These are phyloP conservation scores for Drosophila merina DNA, from an alignment of 2,888 invertebrate genomes.

Conservation along the genomic window DNA sequence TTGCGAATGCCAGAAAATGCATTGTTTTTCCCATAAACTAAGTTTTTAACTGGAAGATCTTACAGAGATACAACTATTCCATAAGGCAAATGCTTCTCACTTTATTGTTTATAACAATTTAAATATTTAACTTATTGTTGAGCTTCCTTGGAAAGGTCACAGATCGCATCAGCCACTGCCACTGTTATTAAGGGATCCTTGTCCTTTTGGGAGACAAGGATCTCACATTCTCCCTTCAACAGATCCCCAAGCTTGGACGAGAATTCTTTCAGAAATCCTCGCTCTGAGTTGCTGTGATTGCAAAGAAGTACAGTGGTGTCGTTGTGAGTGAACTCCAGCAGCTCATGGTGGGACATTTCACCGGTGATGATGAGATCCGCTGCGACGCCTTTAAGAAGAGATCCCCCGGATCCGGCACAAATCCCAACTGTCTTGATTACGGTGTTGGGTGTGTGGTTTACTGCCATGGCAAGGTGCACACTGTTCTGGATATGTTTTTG, in stretches of 20 bases:
- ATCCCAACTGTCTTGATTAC: constrained; percentile 88
- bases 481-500: constrained; percentile 88
- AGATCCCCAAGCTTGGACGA: constrained; percentile 80
- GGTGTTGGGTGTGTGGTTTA: constrained; percentile 82
- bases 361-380: constrained; percentile 94
- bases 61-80: no score
- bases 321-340: constrained; percentile 92
- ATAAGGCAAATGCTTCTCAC: no score
- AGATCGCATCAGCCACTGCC: constrained; percentile 3
- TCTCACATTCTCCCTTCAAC: constrained; percentile 84
- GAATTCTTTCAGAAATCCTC: constrained; percentile 91
- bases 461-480: constrained; percentile 89
- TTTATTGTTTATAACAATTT: background rate
- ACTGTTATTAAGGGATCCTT: constrained; percentile 89
- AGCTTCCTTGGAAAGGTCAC: constrained; percentile 16
- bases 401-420: constrained; percentile 95
- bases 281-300: constrained; percentile 97
- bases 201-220: constrained; percentile 90
- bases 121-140: constrained; percentile 17
- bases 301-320: constrained; percentile 93
- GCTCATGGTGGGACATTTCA: constrained; percentile 98
- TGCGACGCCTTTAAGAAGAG: constrained; percentile 88
- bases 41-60: background rate
- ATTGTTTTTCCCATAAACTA: constrained; percentile 26
- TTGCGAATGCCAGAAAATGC: constrained; percentile 41